Evolutionary conservation across 2,113 vertebrate genomes (phyloP).

Genomic region (Macaca nemestrina): DNA sequence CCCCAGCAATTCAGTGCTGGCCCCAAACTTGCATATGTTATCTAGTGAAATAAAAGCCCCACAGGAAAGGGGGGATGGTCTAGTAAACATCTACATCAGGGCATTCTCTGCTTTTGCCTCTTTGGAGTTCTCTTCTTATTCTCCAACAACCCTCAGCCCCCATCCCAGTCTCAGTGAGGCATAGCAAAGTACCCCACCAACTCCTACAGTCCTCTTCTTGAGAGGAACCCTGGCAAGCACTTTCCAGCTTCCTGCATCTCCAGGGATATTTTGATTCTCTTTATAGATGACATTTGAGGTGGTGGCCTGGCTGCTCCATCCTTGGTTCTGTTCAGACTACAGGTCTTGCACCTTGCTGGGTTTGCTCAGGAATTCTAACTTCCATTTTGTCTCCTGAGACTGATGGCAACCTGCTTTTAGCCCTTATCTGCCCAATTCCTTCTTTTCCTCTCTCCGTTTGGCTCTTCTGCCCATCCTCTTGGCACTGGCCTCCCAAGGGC

Average conservation of each 20-base stretch:
- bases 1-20: background rate
- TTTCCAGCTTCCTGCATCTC: background rate
- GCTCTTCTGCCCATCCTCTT: background rate
- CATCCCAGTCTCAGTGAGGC: background rate
- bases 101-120: background rate
- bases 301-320: background rate
- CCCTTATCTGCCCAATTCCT: background rate
- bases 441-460: background rate
- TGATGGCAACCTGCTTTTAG: background rate
- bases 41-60: background rate
- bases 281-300: background rate
- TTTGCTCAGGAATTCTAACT: background rate
- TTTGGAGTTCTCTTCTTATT: background rate
- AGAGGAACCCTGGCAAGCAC: background rate
- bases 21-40: background rate
- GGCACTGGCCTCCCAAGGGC: background rate
- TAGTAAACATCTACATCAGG: background rate
- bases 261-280: background rate
- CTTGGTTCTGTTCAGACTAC: background rate
- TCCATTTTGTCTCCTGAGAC: background rate
- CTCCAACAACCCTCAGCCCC: rapidly evolving
- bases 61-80: background rate
- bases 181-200: background rate
- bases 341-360: background rate
- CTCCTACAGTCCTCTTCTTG: background rate